These are phyloP conservation scores for Ormyrus nitidulus DNA, from an alignment of 2,888 invertebrate genomes.

Conservation along the genomic window DNA sequence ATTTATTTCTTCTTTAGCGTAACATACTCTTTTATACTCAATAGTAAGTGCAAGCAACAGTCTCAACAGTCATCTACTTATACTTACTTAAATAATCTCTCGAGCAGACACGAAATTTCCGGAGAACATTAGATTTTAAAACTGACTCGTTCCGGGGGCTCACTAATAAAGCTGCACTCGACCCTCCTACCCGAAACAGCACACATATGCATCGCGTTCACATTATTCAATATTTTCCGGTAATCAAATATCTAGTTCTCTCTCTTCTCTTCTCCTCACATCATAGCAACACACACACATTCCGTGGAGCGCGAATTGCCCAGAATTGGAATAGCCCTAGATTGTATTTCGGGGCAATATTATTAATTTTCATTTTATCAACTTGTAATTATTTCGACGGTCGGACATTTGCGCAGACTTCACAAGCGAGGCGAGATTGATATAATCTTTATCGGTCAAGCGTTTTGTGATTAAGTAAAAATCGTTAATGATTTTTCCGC, in stretches of 20 bases:
- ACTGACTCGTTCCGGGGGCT: conserved; percentile 4
- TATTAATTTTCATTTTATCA: conserved; percentile 60
- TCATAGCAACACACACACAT: neutral
- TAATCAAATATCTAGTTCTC: conserved; percentile 30
- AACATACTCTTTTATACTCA: too few species aligned
- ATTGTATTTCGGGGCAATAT: conserved; percentile 58
- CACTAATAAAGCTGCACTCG: conserved; percentile 8
- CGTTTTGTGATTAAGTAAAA: too few species aligned
- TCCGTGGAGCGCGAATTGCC: neutral
- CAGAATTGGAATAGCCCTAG: neutral
- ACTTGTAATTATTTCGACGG: conserved; percentile 39
- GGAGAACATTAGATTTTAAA: conserved; percentile 28
- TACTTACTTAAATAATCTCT: too few species aligned
- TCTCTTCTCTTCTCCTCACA: neutral
- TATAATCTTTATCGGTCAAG: neutral
- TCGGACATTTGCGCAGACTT: neutral
- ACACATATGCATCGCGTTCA: conserved; percentile 1
- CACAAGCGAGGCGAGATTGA: neutral
- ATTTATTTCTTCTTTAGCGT: too few species aligned
- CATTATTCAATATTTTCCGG: conserved; percentile 34
- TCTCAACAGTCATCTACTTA: too few species aligned
- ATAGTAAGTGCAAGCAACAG: too few species aligned
- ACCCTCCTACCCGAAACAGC: neutral
- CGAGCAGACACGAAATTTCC: conserved; percentile 2
- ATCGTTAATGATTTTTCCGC: conserved; percentile 13